Conservation (phyloP, 2,113 vertebrate species). For the Sprattus sprattus region DNA sequence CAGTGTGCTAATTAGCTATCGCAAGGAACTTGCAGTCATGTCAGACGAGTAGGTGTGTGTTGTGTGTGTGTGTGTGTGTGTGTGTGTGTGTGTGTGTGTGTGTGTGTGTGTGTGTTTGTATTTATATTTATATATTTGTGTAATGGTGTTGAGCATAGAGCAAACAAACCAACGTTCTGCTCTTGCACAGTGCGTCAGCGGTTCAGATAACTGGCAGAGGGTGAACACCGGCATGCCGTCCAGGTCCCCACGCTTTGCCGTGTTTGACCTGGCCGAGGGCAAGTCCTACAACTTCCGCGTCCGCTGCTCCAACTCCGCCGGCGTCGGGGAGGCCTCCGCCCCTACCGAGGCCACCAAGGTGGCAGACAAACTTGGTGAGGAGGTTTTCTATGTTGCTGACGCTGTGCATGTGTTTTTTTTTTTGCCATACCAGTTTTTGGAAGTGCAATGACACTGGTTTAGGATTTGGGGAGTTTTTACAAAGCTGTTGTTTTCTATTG, state of each 20-base stretch:
- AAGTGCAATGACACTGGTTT: neutral
- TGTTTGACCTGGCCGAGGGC: slow-evolving; percentile 92
- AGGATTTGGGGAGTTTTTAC: neutral
- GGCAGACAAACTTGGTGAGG: slow-evolving; percentile 89
- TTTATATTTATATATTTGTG: too few relatives aligned
- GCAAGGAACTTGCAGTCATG: neutral
- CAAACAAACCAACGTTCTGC: slow-evolving; percentile 14
- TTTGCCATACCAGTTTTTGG: neutral
- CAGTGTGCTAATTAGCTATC: neutral
- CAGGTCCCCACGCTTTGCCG: slow-evolving; percentile 94
- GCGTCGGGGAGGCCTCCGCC: slow-evolving; percentile 83
- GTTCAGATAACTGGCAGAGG: slow-evolving; percentile 89
- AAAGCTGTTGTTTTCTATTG: neutral
- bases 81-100: slow-evolving; percentile 7
- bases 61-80: neutral
- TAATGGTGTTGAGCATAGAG: neutral
- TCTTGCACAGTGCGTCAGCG: slow-evolving; percentile 77
- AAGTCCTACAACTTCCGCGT: slow-evolving; percentile 94
- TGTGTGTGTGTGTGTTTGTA: slow-evolving; percentile 6
- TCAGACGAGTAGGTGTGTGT: neutral
- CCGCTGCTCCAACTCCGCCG: slow-evolving; percentile 94
- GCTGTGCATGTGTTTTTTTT: neutral
- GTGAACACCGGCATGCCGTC: slow-evolving; percentile 94
- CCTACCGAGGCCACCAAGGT: slow-evolving; percentile 82
- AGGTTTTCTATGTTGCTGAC: neutral